A percentile compares a stretch with the other conserved stretches of the same genome.
phyloP scores from a whole-genome alignment of 2,888 invertebrate genomes.

The Diarsia brunnea region DNA sequence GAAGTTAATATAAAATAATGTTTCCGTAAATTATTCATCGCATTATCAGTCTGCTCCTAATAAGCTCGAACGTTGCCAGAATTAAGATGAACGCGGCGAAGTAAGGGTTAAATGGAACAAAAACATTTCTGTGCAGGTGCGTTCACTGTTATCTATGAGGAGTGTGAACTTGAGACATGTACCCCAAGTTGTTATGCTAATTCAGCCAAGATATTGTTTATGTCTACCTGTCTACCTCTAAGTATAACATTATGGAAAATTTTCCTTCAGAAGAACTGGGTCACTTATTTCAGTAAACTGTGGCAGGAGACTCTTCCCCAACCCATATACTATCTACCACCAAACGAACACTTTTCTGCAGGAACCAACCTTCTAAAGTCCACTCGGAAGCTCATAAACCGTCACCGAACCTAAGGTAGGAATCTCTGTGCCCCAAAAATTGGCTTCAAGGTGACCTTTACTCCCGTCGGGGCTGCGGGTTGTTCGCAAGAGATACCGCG shows the following conservation, averaged over 20 bases:
- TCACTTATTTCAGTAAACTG: neutral
- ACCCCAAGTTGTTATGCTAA: slow-evolving; percentile 64
- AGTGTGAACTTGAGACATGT: slow-evolving; percentile 44
- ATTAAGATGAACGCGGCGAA: slow-evolving; percentile 61
- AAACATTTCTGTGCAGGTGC: slow-evolving; percentile 61
- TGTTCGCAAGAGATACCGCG: too few relatives aligned
- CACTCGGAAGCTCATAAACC: neutral
- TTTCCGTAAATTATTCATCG: slow-evolving; percentile 62
- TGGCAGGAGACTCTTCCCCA: neutral
- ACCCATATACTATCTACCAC: neutral
- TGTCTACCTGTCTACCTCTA: slow-evolving; percentile 1
- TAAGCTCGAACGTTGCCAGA: slow-evolving; percentile 62
- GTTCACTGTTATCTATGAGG: slow-evolving; percentile 56
- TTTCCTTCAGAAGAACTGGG: neutral
- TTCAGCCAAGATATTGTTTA: slow-evolving; percentile 43
- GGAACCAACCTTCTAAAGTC: neutral
- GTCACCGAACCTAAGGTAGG: neutral
- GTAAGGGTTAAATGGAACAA: slow-evolving; percentile 61
- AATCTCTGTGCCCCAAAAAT: neutral
- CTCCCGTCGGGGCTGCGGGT: too few relatives aligned
- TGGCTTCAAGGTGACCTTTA: neutral
- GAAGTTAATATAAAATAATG: slow-evolving; percentile 64
- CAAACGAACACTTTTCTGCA: neutral
- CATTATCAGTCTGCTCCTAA: slow-evolving; percentile 58
- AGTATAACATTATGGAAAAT: slow-evolving; percentile 4